A percentile compares a stretch with the other conserved stretches of the same genome.
These are phyloP conservation scores for Heterodera filipjevi DNA, from an alignment of 2,888 invertebrate genomes.

Conservation along the genomic window DNA sequence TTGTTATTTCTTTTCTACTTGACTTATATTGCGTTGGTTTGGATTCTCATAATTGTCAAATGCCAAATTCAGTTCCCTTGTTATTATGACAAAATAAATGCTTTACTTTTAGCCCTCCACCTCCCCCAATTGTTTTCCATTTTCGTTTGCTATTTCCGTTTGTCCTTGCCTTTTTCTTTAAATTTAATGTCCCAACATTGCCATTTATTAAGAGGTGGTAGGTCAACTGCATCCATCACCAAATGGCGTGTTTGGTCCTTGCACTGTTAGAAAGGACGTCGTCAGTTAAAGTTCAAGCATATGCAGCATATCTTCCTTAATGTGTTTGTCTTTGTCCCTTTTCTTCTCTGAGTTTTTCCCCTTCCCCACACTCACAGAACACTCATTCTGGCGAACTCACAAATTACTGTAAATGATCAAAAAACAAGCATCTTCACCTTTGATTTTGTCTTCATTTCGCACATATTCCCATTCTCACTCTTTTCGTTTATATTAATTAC, in stretches of 20 bases:
- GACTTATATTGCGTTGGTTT: constrained; percentile 7
- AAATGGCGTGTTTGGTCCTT: background rate
- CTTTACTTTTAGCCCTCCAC: background rate
- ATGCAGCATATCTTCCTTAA: too few relatives aligned
- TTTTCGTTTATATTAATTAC: too few relatives aligned
- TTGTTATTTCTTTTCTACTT: background rate
- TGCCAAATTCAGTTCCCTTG: background rate
- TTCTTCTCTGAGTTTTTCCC: too few relatives aligned
- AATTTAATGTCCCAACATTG: background rate
- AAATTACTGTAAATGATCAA: too few relatives aligned
- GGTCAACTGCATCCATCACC: background rate
- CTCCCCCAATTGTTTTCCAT: background rate
- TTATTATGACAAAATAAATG: constrained; percentile 15
- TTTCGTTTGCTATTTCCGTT: background rate
- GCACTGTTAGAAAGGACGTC: too few relatives aligned
- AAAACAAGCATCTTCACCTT: too few relatives aligned
- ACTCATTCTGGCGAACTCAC: too few relatives aligned
- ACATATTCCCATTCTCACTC: too few relatives aligned
- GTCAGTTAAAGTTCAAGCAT: too few relatives aligned
- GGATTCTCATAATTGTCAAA: constrained; percentile 22
- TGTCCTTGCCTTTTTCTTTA: background rate
- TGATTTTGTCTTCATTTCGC: too few relatives aligned
- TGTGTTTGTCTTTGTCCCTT: too few relatives aligned
- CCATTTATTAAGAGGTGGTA: background rate
- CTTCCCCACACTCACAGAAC: too few relatives aligned